phyloP scores from a whole-genome alignment of 2,113 vertebrate species.

The Hypomesus transpacificus region DNA sequence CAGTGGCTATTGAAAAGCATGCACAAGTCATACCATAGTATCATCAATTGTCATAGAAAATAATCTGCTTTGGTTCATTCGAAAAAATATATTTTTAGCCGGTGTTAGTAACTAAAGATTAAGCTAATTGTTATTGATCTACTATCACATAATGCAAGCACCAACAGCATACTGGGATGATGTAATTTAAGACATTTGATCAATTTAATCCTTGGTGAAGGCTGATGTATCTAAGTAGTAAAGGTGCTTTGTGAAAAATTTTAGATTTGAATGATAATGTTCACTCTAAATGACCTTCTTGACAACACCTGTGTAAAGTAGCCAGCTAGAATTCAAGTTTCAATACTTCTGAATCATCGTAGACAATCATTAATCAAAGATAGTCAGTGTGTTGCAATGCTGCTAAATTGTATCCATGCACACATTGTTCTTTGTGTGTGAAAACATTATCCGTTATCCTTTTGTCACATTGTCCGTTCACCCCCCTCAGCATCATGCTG shows the following conservation, averaged over 20 bases:
- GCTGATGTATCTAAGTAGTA: slow-evolving; percentile 29
- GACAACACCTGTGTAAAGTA: slow-evolving; percentile 10
- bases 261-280: slow-evolving; percentile 32
- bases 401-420: slow-evolving; percentile 18
- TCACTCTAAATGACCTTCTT: slow-evolving; percentile 45
- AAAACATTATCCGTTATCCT: slow-evolving; percentile 40
- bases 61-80: slow-evolving; percentile 23
- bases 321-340: slow-evolving; percentile 50
- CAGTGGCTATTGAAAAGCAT: slow-evolving; percentile 56
- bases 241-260: slow-evolving; percentile 24
- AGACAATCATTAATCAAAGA: slow-evolving; percentile 30
- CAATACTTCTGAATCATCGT: slow-evolving; percentile 22
- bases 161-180: slow-evolving; percentile 81
- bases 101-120: slow-evolving; percentile 37
- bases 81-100: slow-evolving; percentile 17
- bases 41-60: slow-evolving; percentile 34
- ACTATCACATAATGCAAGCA: slow-evolving; percentile 69
- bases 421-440: slow-evolving; percentile 46
- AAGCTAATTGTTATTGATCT: slow-evolving; percentile 33
- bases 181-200: slow-evolving; percentile 62
- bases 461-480: slow-evolving; percentile 72
- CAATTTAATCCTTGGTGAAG: slow-evolving; percentile 43
- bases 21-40: slow-evolving; percentile 46
- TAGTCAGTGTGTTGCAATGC: slow-evolving; percentile 6
- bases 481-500: slow-evolving; percentile 84